Conservation (phyloP, 92 coral and sea anemone species). For the Ricordea florida region DNA sequence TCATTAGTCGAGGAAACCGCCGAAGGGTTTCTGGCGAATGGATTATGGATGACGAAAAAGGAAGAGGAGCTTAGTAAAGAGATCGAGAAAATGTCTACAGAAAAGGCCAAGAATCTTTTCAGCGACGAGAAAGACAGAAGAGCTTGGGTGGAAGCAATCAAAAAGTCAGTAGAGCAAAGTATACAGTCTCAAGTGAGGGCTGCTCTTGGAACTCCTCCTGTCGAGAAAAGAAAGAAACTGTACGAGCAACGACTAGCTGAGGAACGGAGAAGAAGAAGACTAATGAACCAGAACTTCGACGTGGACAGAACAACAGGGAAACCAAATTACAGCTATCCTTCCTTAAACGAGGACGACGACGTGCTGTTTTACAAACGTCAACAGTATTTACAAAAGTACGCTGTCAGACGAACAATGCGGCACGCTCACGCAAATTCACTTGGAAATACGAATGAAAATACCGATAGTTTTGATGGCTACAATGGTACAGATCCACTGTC, state of each 20-base stretch:
- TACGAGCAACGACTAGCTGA: slow-evolving; percentile 64
- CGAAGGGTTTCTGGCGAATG: slow-evolving; percentile 24
- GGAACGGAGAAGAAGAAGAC: slow-evolving; percentile 43
- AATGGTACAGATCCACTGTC: slow-evolving; percentile 61
- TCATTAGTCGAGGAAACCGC: slow-evolving; percentile 14
- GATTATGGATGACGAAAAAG: slow-evolving; percentile 28
- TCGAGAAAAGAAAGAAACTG: slow-evolving; percentile 67
- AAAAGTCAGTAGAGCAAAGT: slow-evolving; percentile 85
- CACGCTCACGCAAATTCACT: background rate
- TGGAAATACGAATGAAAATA: background rate
- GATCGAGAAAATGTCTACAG: slow-evolving; percentile 74
- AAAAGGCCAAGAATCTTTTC: slow-evolving; percentile 80
- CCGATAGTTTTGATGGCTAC: background rate
- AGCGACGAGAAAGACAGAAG: slow-evolving; percentile 71
- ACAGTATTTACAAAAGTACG: slow-evolving; percentile 59
- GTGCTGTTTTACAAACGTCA: slow-evolving; percentile 63
- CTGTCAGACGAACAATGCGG: slow-evolving; percentile 55
- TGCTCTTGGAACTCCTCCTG: slow-evolving; percentile 88
- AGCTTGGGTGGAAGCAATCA: slow-evolving; percentile 80
- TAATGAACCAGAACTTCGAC: slow-evolving; percentile 6
- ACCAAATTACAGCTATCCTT: slow-evolving; percentile 27
- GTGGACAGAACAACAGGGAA: slow-evolving; percentile 17
- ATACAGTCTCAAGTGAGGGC: slow-evolving; percentile 89
- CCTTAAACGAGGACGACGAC: slow-evolving; percentile 58
- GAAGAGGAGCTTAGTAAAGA: slow-evolving; percentile 56